Percentiles rank a stretch among this genome's conserved stretches.
These are phyloP conservation scores for Dryobota labecula DNA, from an alignment of 2,888 invertebrate genomes.

Conservation along the genomic window DNA sequence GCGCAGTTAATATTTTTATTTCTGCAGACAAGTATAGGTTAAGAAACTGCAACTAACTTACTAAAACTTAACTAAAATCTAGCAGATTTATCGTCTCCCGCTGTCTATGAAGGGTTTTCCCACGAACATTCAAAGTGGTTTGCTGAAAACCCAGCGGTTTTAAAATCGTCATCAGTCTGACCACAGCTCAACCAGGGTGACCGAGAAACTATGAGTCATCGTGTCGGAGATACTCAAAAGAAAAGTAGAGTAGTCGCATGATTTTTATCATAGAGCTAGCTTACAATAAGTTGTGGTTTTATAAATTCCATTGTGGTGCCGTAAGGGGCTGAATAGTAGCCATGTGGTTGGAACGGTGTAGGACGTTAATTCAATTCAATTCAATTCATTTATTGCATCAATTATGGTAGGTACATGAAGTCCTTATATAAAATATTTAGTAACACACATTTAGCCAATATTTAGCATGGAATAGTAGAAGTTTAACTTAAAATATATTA, in stretches of 20 bases:
- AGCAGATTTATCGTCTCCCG: background rate
- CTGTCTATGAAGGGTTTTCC: background rate
- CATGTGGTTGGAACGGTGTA: background rate
- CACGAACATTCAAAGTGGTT: background rate
- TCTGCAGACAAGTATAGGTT: too few relatives aligned
- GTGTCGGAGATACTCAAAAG: conserved; percentile 59
- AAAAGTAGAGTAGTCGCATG: conserved; percentile 45
- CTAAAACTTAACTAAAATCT: background rate
- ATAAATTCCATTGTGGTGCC: background rate
- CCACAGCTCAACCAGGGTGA: conserved; percentile 51
- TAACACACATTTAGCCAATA: too few relatives aligned
- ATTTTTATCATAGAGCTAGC: conserved; percentile 15
- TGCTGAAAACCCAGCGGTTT: background rate
- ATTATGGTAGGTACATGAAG: too few relatives aligned
- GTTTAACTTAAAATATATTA: too few relatives aligned
- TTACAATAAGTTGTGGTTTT: conserved; percentile 22
- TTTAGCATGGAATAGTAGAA: too few relatives aligned
- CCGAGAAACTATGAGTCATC: conserved; percentile 71
- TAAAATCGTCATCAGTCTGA: conserved; percentile 28
- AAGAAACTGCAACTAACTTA: too few relatives aligned
- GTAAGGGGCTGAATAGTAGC: background rate
- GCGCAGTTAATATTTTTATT: too few relatives aligned
- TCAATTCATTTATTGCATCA: too few relatives aligned
- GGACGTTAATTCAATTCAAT: too few relatives aligned
- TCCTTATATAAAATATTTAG: too few relatives aligned